phyloP scores from a whole-genome alignment of 2,113 vertebrate species.

The Entomyzon cyanotis region DNA sequence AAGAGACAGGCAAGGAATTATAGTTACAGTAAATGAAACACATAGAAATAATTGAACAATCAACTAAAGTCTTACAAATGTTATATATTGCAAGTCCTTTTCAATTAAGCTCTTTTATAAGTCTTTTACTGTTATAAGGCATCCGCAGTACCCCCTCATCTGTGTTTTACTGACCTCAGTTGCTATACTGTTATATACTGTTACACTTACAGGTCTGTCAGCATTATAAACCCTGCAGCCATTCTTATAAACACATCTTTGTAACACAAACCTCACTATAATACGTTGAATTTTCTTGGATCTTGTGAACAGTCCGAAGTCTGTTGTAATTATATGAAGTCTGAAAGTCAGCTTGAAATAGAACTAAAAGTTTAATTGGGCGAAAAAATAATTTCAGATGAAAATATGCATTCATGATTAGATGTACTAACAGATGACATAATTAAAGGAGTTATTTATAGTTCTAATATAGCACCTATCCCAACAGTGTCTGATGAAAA shows the following conservation, averaged over 20 bases:
- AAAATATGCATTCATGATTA: conserved; percentile 57
- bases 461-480: conserved; percentile 52
- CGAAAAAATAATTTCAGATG: conserved; percentile 54
- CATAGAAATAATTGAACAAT: conserved; percentile 56
- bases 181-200: conserved; percentile 45
- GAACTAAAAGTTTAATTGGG: conserved; percentile 74
- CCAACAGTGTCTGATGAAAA: conserved; percentile 45
- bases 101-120: conserved; percentile 58
- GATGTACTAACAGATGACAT: conserved; percentile 47
- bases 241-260: conserved; percentile 70
- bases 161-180: conserved; percentile 42
- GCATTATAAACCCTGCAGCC: conserved; percentile 54
- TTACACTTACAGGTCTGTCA: conserved; percentile 58
- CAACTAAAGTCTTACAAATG: conserved; percentile 48
- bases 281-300: conserved; percentile 64
- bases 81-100: conserved; percentile 36
- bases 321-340: conserved; percentile 65
- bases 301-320: conserved; percentile 63
- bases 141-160: conserved; percentile 52
- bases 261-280: conserved; percentile 65
- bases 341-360: conserved; percentile 73
- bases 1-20: conserved; percentile 27
- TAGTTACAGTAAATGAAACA: conserved; percentile 44
- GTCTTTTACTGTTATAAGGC: conserved; percentile 54
- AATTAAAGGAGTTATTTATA: conserved; percentile 60